A percentile compares a stretch with the other conserved stretches of the same genome.
phyloP scores from a whole-genome alignment of 1,140 invertebrate species.

The Xylocopa sonorina region DNA sequence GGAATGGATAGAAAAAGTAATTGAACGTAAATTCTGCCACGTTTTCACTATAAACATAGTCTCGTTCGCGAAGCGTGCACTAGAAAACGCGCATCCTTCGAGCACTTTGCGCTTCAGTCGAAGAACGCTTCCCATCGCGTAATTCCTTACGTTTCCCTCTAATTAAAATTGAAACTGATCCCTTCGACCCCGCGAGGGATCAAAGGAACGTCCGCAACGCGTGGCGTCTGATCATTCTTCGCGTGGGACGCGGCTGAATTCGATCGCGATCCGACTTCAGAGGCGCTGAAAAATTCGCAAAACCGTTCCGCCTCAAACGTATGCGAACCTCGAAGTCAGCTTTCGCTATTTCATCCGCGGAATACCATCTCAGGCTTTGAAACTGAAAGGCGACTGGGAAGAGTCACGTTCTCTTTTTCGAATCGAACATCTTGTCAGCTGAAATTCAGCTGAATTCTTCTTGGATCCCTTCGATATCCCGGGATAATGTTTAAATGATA shows the following conservation, averaged over 20 bases:
- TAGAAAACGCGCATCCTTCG: too few relatives aligned
- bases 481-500: too few relatives aligned
- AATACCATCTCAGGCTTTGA: not conserved
- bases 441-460: not conserved
- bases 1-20: too few relatives aligned
- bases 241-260: not conserved
- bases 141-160: not conserved
- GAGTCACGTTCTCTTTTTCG: not conserved
- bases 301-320: not conserved
- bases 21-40: too few relatives aligned
- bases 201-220: not conserved
- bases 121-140: not conserved
- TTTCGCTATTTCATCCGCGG: not conserved
- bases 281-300: not conserved
- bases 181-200: not conserved
- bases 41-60: too few relatives aligned
- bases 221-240: not conserved
- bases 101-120: too few relatives aligned
- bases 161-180: not conserved
- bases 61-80: too few relatives aligned
- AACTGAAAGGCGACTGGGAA: not conserved
- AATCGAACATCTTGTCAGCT: not conserved
- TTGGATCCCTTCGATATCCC: not conserved
- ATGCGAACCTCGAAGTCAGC: not conserved
- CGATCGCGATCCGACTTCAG: constrained; percentile 5